Evolutionary conservation across 2,888 invertebrate species (phyloP).

Genomic region (Tetragnatha montana): DNA sequence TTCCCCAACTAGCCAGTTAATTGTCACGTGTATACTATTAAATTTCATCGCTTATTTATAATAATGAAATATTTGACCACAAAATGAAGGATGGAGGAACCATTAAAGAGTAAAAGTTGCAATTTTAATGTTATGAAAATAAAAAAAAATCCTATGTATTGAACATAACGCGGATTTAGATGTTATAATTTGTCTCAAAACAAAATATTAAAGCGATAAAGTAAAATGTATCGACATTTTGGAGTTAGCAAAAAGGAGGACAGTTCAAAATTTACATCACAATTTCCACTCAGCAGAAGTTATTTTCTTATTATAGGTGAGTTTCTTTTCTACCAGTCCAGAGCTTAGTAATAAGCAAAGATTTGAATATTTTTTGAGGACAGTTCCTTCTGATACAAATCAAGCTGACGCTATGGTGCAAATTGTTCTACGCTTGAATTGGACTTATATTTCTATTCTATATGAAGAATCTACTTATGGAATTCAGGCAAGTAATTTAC

Average conservation of each 20-base stretch:
- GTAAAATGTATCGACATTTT: too few relatives aligned
- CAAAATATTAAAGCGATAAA: too few relatives aligned
- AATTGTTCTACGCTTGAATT: conserved; percentile 88
- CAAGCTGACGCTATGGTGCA: conserved; percentile 94
- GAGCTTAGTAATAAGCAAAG: conserved; percentile 95
- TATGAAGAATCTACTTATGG: conserved; percentile 98
- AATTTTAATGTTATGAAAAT: neutral
- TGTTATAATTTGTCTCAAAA: too few relatives aligned
- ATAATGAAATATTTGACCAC: too few relatives aligned
- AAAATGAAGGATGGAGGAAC: too few relatives aligned
- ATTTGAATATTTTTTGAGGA: conserved; percentile 94
- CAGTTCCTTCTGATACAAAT: conserved; percentile 95
- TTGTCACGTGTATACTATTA: too few relatives aligned
- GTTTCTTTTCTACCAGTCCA: conserved; percentile 95
- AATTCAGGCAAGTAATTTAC: conserved; percentile 82
- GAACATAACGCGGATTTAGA: too few relatives aligned
- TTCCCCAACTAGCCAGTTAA: too few relatives aligned
- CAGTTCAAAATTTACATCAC: too few relatives aligned
- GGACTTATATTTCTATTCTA: conserved; percentile 96
- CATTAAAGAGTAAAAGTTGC: too few relatives aligned
- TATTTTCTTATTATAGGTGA: conserved; percentile 82
- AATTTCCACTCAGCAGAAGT: neutral
- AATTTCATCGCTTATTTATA: too few relatives aligned
- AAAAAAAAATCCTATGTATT: neutral
- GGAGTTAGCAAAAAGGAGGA: too few relatives aligned